Conservation (phyloP, 1,140 invertebrate species). For the Drosophila ananassae region DNA sequence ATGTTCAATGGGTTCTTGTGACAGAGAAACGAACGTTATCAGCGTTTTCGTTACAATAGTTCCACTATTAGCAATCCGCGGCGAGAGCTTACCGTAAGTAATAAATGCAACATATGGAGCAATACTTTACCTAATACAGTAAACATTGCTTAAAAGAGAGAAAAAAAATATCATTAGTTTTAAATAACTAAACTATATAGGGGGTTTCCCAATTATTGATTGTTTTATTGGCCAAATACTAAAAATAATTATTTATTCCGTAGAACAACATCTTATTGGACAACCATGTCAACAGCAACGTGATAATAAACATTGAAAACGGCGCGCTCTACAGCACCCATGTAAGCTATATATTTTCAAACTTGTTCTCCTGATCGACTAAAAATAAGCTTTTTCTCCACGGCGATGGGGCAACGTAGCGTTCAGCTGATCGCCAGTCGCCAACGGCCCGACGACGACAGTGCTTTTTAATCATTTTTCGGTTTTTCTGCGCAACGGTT, state of each 20-base stretch:
- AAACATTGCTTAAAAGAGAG: not conserved
- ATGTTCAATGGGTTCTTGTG: conserved; percentile 78
- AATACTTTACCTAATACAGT: not conserved
- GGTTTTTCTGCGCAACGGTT: conserved; percentile 72
- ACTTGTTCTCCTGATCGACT: not conserved
- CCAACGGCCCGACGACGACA: conserved; percentile 48
- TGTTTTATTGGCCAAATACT: not conserved
- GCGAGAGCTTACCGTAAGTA: conserved; percentile 58
- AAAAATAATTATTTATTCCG: not conserved
- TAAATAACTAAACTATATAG: too few species aligned
- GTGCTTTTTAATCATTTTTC: conserved; percentile 72
- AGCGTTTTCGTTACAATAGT: conserved; percentile 72
- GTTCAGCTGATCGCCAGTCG: conserved; percentile 47
- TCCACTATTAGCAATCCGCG: conserved; percentile 45
- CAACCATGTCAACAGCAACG: conserved; percentile 68
- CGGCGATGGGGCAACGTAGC: conserved; percentile 51
- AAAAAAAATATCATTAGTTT: too few species aligned
- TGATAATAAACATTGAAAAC: conserved; percentile 73
- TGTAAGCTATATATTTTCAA: conserved; percentile 34
- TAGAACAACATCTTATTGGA: conserved; percentile 66
- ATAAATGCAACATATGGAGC: conserved; percentile 13
- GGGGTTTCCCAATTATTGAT: not conserved
- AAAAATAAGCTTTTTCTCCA: not conserved
- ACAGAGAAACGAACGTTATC: conserved; percentile 74
- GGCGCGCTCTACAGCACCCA: conserved; percentile 62